Evolutionary conservation across 2,888 invertebrate species (phyloP).

Genomic region (Noctua janthe): DNA sequence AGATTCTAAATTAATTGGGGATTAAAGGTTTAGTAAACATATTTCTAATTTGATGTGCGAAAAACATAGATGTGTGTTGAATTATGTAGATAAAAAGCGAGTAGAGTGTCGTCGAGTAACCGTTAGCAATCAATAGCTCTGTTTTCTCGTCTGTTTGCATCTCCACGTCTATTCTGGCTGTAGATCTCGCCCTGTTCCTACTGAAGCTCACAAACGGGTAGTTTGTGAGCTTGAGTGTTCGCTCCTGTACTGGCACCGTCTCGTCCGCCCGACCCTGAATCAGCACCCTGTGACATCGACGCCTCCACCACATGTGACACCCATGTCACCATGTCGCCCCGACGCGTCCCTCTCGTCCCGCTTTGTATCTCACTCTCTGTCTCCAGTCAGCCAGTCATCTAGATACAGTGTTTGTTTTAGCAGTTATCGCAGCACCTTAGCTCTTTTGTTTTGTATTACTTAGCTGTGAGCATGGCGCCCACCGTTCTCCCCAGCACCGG

Average conservation of each 20-base stretch:
- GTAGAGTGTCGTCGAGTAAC: slow-evolving; percentile 80
- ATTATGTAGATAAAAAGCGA: slow-evolving; percentile 33
- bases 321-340: slow-evolving; percentile 56
- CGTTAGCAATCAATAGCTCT: slow-evolving; percentile 78
- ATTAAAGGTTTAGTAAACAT: slow-evolving; percentile 47
- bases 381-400: slow-evolving; percentile 69
- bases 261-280: slow-evolving; percentile 69
- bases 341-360: slow-evolving; percentile 71
- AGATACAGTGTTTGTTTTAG: slow-evolving; percentile 70
- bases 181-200: slow-evolving; percentile 66
- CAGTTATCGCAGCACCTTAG: slow-evolving; percentile 76
- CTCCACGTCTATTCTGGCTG: slow-evolving; percentile 75
- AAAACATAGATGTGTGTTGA: slow-evolving; percentile 46
- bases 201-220: slow-evolving; percentile 51
- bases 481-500: slow-evolving; percentile 58
- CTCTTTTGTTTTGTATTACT: slow-evolving; percentile 66
- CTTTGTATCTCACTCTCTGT: slow-evolving; percentile 73
- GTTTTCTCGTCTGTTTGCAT: slow-evolving; percentile 84
- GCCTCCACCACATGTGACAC: slow-evolving; percentile 46
- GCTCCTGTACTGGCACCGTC: slow-evolving; percentile 74
- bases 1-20: slow-evolving; percentile 49
- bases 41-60: slow-evolving; percentile 34
- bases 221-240: slow-evolving; percentile 52
- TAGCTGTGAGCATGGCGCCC: slow-evolving; percentile 75
- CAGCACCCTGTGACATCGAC: slow-evolving; percentile 68